Evolutionary conservation across 2,113 vertebrate species (phyloP).

Genomic region (Anolis carolinensis): DNA sequence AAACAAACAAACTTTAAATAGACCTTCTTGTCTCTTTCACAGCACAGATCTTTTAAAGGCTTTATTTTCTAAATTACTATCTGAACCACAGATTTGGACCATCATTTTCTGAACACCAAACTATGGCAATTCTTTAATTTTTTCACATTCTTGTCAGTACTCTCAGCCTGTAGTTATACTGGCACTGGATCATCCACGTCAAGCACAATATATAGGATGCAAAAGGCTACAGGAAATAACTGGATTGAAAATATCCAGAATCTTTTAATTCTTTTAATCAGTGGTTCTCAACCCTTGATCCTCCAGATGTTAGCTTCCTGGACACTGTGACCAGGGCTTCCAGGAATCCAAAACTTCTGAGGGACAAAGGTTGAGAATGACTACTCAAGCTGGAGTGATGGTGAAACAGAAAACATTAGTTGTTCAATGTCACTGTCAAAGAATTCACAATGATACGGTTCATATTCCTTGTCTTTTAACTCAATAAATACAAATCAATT

Average conservation of each 20-base stretch:
- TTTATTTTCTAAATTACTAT: slow-evolving; percentile 58
- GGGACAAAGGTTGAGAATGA: too few species aligned
- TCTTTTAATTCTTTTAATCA: neutral
- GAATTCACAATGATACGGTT: neutral
- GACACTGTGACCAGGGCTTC: too few species aligned
- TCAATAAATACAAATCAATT: neutral
- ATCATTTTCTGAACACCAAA: slow-evolving; percentile 53
- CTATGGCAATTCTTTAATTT: slow-evolving; percentile 45
- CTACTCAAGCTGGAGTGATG: too few species aligned
- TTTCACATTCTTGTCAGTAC: slow-evolving; percentile 57
- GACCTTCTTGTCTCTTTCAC: slow-evolving; percentile 50
- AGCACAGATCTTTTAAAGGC: slow-evolving; percentile 15
- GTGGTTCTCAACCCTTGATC: neutral
- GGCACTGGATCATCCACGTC: slow-evolving; percentile 1
- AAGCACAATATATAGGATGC: neutral
- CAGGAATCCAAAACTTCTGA: too few species aligned
- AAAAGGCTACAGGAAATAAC: slow-evolving; percentile 4
- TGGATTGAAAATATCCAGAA: slow-evolving; percentile 22
- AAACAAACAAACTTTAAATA: slow-evolving; percentile 37
- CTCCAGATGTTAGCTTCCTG: neutral
- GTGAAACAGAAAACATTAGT: neutral
- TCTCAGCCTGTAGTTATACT: slow-evolving; percentile 43
- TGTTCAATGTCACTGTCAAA: neutral
- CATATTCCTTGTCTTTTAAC: neutral
- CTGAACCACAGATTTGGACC: slow-evolving; percentile 43